Base-by-base conservation (phyloP, 2,888 invertebrate genomes). In the Branchinecta sandiegonensis region DNA sequence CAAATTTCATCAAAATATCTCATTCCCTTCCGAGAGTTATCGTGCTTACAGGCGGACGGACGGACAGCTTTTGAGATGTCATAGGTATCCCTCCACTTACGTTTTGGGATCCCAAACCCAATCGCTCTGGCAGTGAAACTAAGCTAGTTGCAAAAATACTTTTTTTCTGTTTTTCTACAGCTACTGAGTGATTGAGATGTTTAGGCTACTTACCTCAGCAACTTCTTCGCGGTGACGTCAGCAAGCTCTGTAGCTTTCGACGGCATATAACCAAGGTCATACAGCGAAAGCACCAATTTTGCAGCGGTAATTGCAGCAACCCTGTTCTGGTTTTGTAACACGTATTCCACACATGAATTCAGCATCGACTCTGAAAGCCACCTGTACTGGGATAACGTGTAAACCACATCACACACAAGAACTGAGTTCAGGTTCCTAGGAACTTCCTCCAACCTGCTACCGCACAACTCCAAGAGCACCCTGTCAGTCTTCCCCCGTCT, bases 321-420 rank as follows among this genome's bases (percentile, higher is more conserved):
- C n/a, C 23, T 56, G 8, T 56, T 23, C 23, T 56, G 10, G 8
- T 56, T n/a, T 11, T 56, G 14, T 9, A 56, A 17, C 14, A 56
- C 63, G 23, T 56, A 56, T n/a, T 56, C 23, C 10, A 56, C 63
- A 23, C n/a, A 56, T 17, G 63, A n/a, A 56, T 56, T 56, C 14
- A 56, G 23, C 8, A 23, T 23, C 23, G n/a, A 17, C n/a, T 56
- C 23, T 56, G 23, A 56, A 10, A 23, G 14, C 63, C 63, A 56
- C 8, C 23, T 8, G 14, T 23, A 17, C 14, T 56, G 63, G 14
- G 23, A 23, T 17, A 56, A 56, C 9, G 14, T 56, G 63, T 56
- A n/a, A n/a, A 56, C 14, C n/a, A 56, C 23, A 56, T 56, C 63
- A 56, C 63, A 56, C 8, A 56, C 23, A 17, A 56, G 8, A 9